Evolutionary conservation across 2,888 invertebrate genomes (phyloP), one percentile per base, ranked within the genome.

Genomic region (Drosophila macrospina): DNA sequence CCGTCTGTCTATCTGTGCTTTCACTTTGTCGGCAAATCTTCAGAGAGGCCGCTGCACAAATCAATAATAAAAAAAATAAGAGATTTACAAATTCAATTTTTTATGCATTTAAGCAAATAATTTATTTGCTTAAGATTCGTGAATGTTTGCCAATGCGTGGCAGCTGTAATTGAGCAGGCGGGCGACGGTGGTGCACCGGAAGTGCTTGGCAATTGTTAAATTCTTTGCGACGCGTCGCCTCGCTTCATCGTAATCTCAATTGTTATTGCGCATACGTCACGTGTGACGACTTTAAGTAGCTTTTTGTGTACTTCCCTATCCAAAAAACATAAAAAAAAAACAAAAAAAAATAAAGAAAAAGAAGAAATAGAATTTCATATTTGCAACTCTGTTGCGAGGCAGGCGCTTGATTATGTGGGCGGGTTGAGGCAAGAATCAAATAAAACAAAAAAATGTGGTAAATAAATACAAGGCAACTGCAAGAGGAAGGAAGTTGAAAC

Each of bases 401-500:
- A n/a, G n/a, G n/a, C n/a, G n/a, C n/a, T n/a, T n/a, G n/a, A n/a
- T n/a, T n/a, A n/a, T n/a, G n/a, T n/a, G n/a, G n/a, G 13, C 44
- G 11, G 10, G n/a, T 36, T 30, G 37, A 37, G 20, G 4, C 28
- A 24, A 55, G 44, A 59, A 28, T 8, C 6, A 28, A 28, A 5
- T 28, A 5, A 28, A 50, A 45, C 15, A 28, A 24, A 15, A 41
- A n/a, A 41, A 11, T 6, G n/a, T 39, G 10, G 41, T 45, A 45
- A 48, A 44, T 44, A 59, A 51, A 20, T 15, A 52, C 42, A 64
- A 84, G 63, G 69, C 81, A 81, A 80, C 70, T 45, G 62, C 67
- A 61, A 82, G 69, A 86, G 89, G 85, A 89, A 87, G 85, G 88
- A 85, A 89, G 85, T 87, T 86, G 86, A 87, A 85, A 69, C 85